Evolutionary conservation across 2,888 invertebrate genomes (phyloP).

Genomic region (Drosophila birchii): DNA sequence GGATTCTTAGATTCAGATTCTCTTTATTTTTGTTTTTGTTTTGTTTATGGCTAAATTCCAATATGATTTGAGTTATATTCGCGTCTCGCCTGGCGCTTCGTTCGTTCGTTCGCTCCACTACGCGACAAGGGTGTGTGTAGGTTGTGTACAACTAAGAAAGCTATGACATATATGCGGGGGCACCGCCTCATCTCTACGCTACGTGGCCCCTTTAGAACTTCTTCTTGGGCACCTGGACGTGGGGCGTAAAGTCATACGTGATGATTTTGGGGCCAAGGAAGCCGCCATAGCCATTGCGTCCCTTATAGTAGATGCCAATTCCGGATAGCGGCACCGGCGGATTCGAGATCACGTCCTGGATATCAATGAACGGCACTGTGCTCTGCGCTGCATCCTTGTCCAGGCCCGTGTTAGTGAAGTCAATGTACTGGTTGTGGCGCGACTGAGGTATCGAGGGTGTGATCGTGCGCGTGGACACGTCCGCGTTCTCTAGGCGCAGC

Average conservation of each 20-base stretch:
- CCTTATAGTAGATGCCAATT: constrained; percentile 92
- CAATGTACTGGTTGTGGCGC: constrained; percentile 88
- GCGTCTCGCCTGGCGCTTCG: constrained; percentile 12
- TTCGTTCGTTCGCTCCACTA: constrained; percentile 6
- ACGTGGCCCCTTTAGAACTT: constrained; percentile 26
- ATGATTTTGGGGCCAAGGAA: constrained; percentile 91
- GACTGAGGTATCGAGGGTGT: constrained; percentile 87
- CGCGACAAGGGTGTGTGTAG: constrained; percentile 18
- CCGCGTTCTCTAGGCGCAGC: constrained; percentile 87
- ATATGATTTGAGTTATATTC: constrained; percentile 32
- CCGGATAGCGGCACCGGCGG: constrained; percentile 90
- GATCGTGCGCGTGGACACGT: constrained; percentile 87
- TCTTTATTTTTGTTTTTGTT: constrained; percentile 23
- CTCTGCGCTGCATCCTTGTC: constrained; percentile 92
- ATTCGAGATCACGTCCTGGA: constrained; percentile 89
- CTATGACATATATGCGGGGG: constrained; percentile 45
- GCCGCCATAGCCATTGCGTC: constrained; percentile 89
- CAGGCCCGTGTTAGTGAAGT: constrained; percentile 89
- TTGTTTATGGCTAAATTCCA: constrained; percentile 34
- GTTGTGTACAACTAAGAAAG: constrained; percentile 51
- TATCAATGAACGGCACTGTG: constrained; percentile 92
- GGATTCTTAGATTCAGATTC: constrained; percentile 22
- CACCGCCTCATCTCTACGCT: background rate
- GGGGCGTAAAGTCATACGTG: constrained; percentile 90
- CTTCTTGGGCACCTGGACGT: constrained; percentile 86